These are phyloP conservation scores for Lucifuga dentata DNA, from an alignment of 2,113 vertebrate genomes.

Conservation along the genomic window DNA sequence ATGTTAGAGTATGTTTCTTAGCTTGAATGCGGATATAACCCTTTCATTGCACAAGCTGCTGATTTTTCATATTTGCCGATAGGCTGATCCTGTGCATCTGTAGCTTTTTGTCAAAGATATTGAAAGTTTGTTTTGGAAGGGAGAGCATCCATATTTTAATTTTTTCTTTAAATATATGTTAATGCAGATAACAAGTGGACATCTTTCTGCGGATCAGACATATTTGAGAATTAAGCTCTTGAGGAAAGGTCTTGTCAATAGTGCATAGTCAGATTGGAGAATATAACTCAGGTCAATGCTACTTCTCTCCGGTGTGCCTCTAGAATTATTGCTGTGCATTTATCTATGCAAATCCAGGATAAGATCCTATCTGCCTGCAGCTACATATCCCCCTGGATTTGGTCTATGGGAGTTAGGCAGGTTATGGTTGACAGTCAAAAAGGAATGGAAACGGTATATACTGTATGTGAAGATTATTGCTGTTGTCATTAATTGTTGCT, in stretches of 20 bases:
- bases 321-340: slow-evolving; percentile 72
- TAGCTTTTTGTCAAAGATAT: slow-evolving; percentile 72
- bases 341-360: slow-evolving; percentile 80
- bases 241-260: slow-evolving; percentile 45
- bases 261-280: slow-evolving; percentile 46
- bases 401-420: slow-evolving; percentile 62
- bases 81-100: slow-evolving; percentile 80
- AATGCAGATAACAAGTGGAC: slow-evolving; percentile 31
- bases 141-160: slow-evolving; percentile 30
- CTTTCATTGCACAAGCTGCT: slow-evolving; percentile 82
- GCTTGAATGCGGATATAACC: slow-evolving; percentile 83
- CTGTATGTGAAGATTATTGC: slow-evolving; percentile 77
- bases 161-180: slow-evolving; percentile 30
- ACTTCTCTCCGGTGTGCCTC: slow-evolving; percentile 20
- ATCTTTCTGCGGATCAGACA: slow-evolving; percentile 16
- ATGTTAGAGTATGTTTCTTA: slow-evolving; percentile 81
- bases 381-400: slow-evolving; percentile 70
- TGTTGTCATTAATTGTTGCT: slow-evolving; percentile 79
- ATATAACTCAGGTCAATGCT: slow-evolving; percentile 61
- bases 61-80: slow-evolving; percentile 80
- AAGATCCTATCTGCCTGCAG: slow-evolving; percentile 79
- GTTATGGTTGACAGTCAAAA: slow-evolving; percentile 72
- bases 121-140: slow-evolving; percentile 66
- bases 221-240: slow-evolving; percentile 43
- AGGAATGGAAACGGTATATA: slow-evolving; percentile 71